A percentile compares a stretch with the other conserved stretches of the same genome.
These are phyloP conservation scores for Slavum lentiscoides DNA, from an alignment of 2,888 invertebrate species.

Conservation along the genomic window DNA sequence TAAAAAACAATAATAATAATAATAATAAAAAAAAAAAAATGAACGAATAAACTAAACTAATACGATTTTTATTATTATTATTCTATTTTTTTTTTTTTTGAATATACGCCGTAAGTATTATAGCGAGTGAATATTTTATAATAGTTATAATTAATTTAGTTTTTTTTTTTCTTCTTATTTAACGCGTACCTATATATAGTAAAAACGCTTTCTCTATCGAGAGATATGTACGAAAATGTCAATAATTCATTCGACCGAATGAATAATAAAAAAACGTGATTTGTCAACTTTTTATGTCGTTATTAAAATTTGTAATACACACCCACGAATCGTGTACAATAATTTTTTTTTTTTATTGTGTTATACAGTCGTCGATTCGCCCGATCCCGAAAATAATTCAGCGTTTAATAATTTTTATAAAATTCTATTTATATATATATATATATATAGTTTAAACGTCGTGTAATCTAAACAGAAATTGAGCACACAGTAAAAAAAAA, in stretches of 20 bases:
- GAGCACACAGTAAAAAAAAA: constrained; percentile 48
- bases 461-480: constrained; percentile 51
- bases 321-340: neutral
- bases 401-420: constrained; percentile 25
- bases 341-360: neutral
- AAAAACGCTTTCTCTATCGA: constrained; percentile 19
- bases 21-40: constrained; percentile 3
- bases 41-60: constrained; percentile 1
- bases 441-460: constrained; percentile 19
- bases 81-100: too few relatives aligned
- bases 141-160: constrained; percentile 4
- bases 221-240: constrained; percentile 43
- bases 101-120: neutral
- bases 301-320: neutral
- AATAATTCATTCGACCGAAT: constrained; percentile 1
- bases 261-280: neutral
- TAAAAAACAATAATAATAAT: neutral
- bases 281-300: neutral
- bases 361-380: constrained; percentile 18
- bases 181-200: neutral
- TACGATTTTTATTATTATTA: too few relatives aligned
- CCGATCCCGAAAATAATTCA: constrained; percentile 40
- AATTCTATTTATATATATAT: neutral
- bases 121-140: neutral
- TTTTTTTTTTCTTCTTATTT: constrained; percentile 3